Percentiles rank a stretch among this genome's conserved stretches.
These are phyloP conservation scores for Campoletis raptor DNA, from an alignment of 2,888 invertebrate species.

Conservation along the genomic window DNA sequence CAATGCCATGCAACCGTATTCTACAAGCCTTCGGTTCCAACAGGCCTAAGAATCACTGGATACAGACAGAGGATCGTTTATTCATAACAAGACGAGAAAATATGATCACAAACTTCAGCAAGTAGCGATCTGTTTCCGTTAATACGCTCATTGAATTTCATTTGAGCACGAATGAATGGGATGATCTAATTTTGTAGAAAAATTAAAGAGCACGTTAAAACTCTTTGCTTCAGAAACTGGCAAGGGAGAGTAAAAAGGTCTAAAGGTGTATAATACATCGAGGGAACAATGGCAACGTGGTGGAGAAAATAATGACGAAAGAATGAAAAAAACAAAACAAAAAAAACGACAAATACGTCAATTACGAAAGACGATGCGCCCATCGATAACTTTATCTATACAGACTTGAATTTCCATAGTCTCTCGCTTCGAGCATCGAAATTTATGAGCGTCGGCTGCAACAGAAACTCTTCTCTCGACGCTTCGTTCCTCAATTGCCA, in stretches of 20 bases:
- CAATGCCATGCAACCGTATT: slow-evolving; percentile 37
- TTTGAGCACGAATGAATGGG: neutral
- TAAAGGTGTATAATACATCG: neutral
- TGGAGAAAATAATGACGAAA: slow-evolving; percentile 5
- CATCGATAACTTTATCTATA: neutral
- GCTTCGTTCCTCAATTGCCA: slow-evolving; percentile 32
- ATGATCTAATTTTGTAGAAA: neutral
- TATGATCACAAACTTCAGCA: neutral
- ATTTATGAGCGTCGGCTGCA: slow-evolving; percentile 43
- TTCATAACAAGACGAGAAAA: neutral
- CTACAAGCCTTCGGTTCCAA: neutral
- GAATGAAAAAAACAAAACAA: neutral
- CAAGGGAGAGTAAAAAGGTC: neutral
- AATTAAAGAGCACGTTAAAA: neutral
- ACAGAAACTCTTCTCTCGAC: slow-evolving; percentile 13
- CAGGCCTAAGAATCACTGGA: neutral
- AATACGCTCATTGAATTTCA: neutral
- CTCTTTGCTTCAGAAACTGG: neutral
- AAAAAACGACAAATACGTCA: slow-evolving; percentile 7
- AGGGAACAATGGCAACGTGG: neutral
- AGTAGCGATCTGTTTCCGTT: neutral
- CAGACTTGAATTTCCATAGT: slow-evolving; percentile 17
- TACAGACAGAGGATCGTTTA: neutral
- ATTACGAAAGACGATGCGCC: slow-evolving; percentile 31
- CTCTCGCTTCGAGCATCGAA: slow-evolving; percentile 21